phyloP scores from a whole-genome alignment of 2,797 vertebrate genomes.

The Tinamus major region DNA sequence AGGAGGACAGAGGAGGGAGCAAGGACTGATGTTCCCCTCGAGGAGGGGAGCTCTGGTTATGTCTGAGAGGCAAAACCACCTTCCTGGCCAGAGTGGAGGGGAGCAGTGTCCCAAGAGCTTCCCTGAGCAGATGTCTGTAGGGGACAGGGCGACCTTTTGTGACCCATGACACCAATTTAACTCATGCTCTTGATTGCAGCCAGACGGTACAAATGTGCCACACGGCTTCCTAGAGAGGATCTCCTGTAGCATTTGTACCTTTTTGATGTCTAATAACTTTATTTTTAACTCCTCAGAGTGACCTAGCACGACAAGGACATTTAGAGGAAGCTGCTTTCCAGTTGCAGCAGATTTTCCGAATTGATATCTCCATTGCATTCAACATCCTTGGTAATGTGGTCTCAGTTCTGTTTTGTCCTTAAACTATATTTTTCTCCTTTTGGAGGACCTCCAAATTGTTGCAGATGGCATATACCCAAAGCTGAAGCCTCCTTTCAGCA shows the following conservation, averaged over 20 bases:
- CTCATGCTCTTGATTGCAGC: neutral
- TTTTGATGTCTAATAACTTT: constrained; percentile 36
- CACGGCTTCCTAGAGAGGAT: neutral
- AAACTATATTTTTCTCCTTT: constrained; percentile 25
- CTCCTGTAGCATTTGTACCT: neutral
- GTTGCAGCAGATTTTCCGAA: constrained; percentile 82
- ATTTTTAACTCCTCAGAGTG: constrained; percentile 66
- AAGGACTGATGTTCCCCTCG: neutral
- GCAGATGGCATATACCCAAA: constrained; percentile 57
- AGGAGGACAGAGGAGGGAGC: fast-evolving
- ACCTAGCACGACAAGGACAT: constrained; percentile 73
- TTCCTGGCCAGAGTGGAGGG: neutral
- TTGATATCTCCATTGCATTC: constrained; percentile 85
- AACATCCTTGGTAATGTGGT: constrained; percentile 82
- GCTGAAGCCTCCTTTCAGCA: constrained; percentile 51
- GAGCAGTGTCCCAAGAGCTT: neutral
- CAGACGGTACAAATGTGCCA: neutral
- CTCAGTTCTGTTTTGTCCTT: constrained; percentile 54
- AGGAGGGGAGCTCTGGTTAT: neutral
- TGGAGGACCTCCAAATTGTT: constrained; percentile 62
- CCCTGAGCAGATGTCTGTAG: neutral
- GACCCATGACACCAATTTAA: neutral
- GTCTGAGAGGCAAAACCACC: neutral
- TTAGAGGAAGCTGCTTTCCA: constrained; percentile 83
- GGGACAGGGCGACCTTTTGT: neutral